Conservation (phyloP, 2,113 vertebrate species). For the Nothocercus nigrocapillus region DNA sequence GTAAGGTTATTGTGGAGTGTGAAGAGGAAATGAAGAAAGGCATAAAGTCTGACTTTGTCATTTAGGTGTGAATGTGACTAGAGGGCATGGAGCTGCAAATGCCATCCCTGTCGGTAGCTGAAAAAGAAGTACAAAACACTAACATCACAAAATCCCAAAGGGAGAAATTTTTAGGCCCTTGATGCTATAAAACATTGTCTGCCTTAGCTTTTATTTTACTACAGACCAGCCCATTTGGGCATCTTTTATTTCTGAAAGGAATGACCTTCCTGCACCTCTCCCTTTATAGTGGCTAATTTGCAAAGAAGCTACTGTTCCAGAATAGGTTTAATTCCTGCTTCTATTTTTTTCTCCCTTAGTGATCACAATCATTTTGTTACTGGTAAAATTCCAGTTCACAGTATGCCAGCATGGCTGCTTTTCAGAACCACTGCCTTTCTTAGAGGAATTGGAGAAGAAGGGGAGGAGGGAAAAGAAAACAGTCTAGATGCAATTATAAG, state of each 20-base stretch:
- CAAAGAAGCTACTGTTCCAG: neutral
- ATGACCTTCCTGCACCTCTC: neutral
- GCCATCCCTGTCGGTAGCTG: neutral
- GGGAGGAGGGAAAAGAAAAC: neutral
- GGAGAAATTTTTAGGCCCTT: neutral
- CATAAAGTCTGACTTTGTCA: constrained; percentile 20
- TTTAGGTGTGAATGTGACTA: constrained; percentile 47
- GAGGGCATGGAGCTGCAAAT: constrained; percentile 32
- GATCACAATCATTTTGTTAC: neutral
- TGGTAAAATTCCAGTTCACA: constrained; percentile 24
- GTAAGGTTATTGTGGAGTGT: neutral
- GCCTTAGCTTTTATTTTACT: neutral
- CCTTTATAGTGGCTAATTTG: neutral
- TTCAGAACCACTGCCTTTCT: neutral
- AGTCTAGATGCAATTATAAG: constrained; percentile 52
- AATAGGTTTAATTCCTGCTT: neutral
- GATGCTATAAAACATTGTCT: neutral
- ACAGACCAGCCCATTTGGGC: neutral
- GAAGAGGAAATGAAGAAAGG: constrained; percentile 39
- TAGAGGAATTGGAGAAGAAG: neutral
- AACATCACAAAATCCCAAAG: neutral
- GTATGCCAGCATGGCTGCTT: neutral
- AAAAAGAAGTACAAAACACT: neutral
- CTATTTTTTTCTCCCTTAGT: neutral
- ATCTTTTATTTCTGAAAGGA: neutral